Conservation (phyloP, 30 jellyfish, hydroid and myxozoan genomes). For the Euphysa ruthae region DNA sequence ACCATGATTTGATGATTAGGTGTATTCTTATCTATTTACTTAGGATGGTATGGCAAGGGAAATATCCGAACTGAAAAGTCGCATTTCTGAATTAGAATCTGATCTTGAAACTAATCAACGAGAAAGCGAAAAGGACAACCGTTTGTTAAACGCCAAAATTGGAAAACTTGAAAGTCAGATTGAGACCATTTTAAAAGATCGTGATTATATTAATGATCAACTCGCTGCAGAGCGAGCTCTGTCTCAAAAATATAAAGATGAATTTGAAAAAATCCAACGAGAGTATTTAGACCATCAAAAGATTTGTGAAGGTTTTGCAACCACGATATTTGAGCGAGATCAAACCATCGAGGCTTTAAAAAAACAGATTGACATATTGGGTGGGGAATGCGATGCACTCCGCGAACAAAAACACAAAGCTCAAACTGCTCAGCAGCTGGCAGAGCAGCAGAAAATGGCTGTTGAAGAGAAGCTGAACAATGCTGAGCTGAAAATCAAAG, state of each 20-base stretch:
- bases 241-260: slow-evolving; percentile 83
- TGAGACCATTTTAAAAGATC: slow-evolving; percentile 73
- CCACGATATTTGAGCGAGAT: slow-evolving; percentile 80
- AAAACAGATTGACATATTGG: slow-evolving; percentile 70
- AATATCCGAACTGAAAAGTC: slow-evolving; percentile 11
- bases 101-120: slow-evolving; percentile 72
- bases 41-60: slow-evolving; percentile 2
- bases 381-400: slow-evolving; percentile 69
- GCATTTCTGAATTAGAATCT: slow-evolving; percentile 47
- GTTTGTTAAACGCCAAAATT: slow-evolving; percentile 45
- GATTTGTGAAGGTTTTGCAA: slow-evolving; percentile 92
- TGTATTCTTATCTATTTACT: neutral
- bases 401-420: slow-evolving; percentile 73
- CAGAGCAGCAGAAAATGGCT: slow-evolving; percentile 64
- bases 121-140: slow-evolving; percentile 79
- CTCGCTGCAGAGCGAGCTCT: slow-evolving; percentile 79
- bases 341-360: slow-evolving; percentile 74
- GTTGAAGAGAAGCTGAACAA: slow-evolving; percentile 66
- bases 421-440: slow-evolving; percentile 70
- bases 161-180: slow-evolving; percentile 71
- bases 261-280: slow-evolving; percentile 89
- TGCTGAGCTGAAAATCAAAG: slow-evolving; percentile 49
- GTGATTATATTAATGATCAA: slow-evolving; percentile 85
- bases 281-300: slow-evolving; percentile 95
- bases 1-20: neutral